These are phyloP conservation scores for Camelus bactrianus DNA, from an alignment of 2,113 vertebrate species.

Conservation along the genomic window DNA sequence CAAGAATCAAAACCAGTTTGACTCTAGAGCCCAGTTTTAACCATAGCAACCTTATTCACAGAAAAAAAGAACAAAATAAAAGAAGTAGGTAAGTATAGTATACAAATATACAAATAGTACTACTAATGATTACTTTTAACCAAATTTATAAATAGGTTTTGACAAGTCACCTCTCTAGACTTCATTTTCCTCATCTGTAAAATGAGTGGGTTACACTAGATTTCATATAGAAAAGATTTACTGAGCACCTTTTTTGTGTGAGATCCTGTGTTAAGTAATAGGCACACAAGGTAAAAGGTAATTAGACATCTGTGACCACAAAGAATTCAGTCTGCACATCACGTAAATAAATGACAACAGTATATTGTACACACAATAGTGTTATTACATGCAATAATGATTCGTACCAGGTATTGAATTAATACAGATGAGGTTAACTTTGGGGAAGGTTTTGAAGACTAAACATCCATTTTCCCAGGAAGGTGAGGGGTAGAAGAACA, in stretches of 20 bases:
- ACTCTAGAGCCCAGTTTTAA: neutral
- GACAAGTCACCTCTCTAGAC: neutral
- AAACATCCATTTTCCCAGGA: neutral
- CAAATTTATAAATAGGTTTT: neutral
- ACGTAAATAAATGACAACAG: neutral
- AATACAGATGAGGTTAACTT: neutral
- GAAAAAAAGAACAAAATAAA: neutral
- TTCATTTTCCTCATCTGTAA: constrained; percentile 31
- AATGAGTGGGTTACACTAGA: neutral
- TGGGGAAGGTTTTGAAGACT: neutral
- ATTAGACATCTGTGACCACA: neutral
- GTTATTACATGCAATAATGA: neutral
- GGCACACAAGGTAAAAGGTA: neutral
- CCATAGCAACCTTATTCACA: neutral
- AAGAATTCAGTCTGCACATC: neutral
- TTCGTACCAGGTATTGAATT: neutral
- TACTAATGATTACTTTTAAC: constrained; percentile 13
- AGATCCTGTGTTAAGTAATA: neutral
- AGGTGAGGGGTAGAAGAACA: neutral
- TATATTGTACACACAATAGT: neutral
- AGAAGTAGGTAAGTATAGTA: neutral
- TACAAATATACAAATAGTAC: neutral
- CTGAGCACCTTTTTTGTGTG: neutral
- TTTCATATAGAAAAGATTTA: constrained; percentile 36
- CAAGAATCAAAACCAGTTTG: neutral